Evolutionary conservation across 2,888 invertebrate species (phyloP).

Genomic region (Synergus gifuensis): DNA sequence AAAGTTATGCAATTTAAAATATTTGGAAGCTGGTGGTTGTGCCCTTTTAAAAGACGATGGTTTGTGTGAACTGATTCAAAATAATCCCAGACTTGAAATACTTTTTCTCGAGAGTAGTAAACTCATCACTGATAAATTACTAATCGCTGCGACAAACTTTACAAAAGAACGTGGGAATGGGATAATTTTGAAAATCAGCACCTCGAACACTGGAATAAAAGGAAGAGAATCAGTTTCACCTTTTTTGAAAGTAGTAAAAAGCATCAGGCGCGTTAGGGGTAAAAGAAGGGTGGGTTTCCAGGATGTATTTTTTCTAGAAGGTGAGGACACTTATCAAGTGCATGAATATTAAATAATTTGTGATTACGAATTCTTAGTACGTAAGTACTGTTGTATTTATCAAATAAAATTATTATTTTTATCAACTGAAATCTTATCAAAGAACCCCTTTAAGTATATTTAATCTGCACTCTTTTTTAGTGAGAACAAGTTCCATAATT

Average conservation of each 20-base stretch:
- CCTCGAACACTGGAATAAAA: constrained; percentile 9
- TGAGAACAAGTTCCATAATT: background rate
- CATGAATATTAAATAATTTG: background rate
- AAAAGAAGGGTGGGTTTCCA: background rate
- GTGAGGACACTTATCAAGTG: background rate
- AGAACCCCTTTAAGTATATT: background rate
- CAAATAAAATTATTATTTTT: constrained; percentile 9
- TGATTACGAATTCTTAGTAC: background rate
- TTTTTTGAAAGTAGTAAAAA: constrained; percentile 12
- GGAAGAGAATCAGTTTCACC: background rate
- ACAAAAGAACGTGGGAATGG: background rate
- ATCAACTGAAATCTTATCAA: background rate
- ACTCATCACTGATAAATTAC: background rate
- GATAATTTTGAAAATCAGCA: background rate
- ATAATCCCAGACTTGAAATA: constrained; percentile 6
- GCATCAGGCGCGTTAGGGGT: background rate
- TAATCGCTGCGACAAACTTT: background rate
- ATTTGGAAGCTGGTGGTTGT: background rate
- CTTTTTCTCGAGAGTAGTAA: background rate
- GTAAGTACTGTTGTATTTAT: background rate
- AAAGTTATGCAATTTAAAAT: constrained; percentile 11
- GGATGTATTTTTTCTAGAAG: constrained; percentile 5
- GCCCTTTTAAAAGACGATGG: background rate
- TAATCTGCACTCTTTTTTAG: background rate
- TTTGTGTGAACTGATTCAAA: constrained; percentile 11